Percentiles rank a stretch among this genome's conserved stretches.
Evolutionary conservation across 1,140 invertebrate species (phyloP).

Genomic region (Pomacea maculata): DNA sequence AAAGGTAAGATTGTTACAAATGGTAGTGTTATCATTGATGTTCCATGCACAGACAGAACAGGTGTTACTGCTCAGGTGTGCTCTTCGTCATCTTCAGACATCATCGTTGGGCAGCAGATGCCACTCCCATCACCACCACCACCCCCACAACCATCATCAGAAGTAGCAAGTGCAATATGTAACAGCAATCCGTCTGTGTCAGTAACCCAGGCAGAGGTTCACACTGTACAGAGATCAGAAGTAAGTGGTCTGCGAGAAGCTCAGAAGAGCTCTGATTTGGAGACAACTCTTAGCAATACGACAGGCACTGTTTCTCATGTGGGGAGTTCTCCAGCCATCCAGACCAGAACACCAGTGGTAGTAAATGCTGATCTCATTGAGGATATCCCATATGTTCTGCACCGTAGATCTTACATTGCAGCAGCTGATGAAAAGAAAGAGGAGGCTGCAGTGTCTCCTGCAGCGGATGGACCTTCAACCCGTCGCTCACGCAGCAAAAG

Average conservation of each 20-base stretch:
- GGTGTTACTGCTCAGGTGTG: not conserved
- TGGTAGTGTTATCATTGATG: not conserved
- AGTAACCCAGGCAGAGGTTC: conserved; percentile 8
- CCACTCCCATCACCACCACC: not conserved
- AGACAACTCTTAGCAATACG: not conserved
- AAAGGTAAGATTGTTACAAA: conserved; percentile 13
- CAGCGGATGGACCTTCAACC: not conserved
- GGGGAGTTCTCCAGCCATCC: too few relatives aligned
- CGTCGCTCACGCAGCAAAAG: conserved; percentile 15
- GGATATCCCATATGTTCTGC: conserved; percentile 66
- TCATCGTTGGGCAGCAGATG: not conserved
- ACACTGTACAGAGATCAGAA: not conserved
- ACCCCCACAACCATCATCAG: too few relatives aligned
- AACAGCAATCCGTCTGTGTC: not conserved
- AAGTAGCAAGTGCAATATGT: not conserved
- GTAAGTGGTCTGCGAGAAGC: too few relatives aligned
- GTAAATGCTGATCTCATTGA: conserved; percentile 58
- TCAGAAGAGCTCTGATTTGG: not conserved
- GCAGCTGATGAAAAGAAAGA: conserved; percentile 39
- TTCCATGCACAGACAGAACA: not conserved
- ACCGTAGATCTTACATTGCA: conserved; percentile 53
- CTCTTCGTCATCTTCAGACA: too few relatives aligned
- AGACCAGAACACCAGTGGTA: not conserved
- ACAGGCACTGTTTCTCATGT: not conserved
- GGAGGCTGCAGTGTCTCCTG: conserved; percentile 42